phyloP scores from a whole-genome alignment of 2,113 vertebrate genomes.

The Burhinus oedicnemus region DNA sequence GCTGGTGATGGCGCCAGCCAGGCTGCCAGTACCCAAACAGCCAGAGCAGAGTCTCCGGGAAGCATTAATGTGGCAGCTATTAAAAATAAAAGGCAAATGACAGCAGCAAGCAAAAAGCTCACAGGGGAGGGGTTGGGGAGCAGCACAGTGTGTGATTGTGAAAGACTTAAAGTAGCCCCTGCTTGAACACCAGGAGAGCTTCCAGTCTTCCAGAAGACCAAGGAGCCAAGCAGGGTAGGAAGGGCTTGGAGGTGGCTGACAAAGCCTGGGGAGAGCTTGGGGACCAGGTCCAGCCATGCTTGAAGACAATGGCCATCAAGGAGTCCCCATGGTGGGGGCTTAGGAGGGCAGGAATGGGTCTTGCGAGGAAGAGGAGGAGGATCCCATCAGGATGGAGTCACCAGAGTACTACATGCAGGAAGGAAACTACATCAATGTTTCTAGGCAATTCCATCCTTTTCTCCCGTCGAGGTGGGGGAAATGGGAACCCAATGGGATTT shows the following conservation, averaged over 20 bases:
- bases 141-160: fast-evolving
- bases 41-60: background rate
- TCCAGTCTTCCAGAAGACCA: background rate
- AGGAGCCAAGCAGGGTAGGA: background rate
- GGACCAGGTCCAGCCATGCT: background rate
- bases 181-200: background rate
- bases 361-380: background rate
- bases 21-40: background rate
- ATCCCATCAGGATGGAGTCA: background rate
- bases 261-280: background rate
- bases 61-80: background rate
- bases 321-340: background rate
- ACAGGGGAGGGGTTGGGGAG: background rate
- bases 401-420: fast-evolving
- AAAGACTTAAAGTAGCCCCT: background rate
- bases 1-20: background rate
- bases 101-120: background rate
- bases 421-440: background rate
- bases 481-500: background rate
- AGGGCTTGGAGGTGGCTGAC: background rate
- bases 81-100: background rate
- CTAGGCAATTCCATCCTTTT: background rate
- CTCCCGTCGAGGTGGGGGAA: fast-evolving
- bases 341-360: background rate
- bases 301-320: background rate